A percentile compares a stretch with the other conserved stretches of the same genome.
These are phyloP conservation scores for Cynaeus angustus DNA, from an alignment of 2,888 invertebrate genomes.

Conservation along the genomic window DNA sequence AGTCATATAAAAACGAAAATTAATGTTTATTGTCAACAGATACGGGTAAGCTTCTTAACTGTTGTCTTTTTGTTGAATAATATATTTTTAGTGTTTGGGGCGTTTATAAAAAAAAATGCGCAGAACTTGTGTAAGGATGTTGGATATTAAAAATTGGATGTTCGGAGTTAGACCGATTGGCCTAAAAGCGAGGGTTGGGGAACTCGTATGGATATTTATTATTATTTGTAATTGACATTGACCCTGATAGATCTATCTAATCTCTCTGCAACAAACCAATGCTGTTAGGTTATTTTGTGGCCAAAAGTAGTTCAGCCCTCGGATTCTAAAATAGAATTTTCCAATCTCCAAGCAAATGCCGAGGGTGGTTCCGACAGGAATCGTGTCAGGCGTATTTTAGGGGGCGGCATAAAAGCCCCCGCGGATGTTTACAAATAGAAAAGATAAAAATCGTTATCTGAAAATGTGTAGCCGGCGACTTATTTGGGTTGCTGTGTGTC, in stretches of 20 bases:
- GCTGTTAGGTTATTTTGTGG: too few species aligned
- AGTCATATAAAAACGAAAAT: too few species aligned
- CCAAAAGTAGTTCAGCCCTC: neutral
- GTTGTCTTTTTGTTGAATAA: too few species aligned
- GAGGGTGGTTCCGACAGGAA: neutral
- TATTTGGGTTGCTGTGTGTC: constrained; percentile 50
- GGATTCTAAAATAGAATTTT: neutral
- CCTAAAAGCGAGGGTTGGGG: neutral
- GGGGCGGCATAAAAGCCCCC: constrained; percentile 14
- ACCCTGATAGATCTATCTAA: constrained; percentile 18
- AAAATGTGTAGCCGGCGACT: constrained; percentile 37
- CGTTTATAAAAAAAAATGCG: too few species aligned
- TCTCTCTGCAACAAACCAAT: too few species aligned
- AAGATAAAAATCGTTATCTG: constrained; percentile 43
- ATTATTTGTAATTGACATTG: constrained; percentile 19
- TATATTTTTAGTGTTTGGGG: too few species aligned
- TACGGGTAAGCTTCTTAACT: too few species aligned
- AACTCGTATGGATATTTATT: too few species aligned
- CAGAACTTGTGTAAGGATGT: too few species aligned
- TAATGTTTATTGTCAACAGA: too few species aligned
- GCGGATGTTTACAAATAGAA: constrained; percentile 40
- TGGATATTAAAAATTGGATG: neutral
- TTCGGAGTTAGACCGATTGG: neutral
- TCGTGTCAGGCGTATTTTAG: too few species aligned
- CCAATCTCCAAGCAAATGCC: too few species aligned